Base-by-base conservation (phyloP, 2,888 invertebrate genomes). In the Mythimna loreyi region DNA sequence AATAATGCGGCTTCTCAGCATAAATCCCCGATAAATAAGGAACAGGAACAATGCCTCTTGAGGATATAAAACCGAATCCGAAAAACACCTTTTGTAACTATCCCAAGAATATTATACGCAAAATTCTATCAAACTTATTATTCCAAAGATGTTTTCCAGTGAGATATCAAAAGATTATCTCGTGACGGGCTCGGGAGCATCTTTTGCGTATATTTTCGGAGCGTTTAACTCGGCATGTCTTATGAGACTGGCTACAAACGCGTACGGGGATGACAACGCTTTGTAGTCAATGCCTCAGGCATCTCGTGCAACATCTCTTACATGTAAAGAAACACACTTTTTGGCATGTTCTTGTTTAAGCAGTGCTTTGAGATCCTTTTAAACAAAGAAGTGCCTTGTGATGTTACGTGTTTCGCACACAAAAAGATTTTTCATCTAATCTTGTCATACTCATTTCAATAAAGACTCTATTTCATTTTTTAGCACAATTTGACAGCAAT, bases 131-230 rank as follows among this genome's bases (percentile, higher is more conserved):
- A 79, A 80, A 76, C 43, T 63, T 76, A 67, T 79, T 61, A 61
- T 80, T 75, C 43, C 40, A 40, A 57, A 69, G 53, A 59, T 58
- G 62, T 63, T 67, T 79, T 67, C 49, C 23, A 60, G 43, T 53
- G 49, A 50, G 58, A 68, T 75, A 76, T 70, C 62, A 70, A 80
- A 80, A 80, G 81, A 65, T 78, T 69, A 75, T 70, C 30, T 69
- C 47, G 1, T 43, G 67, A 36, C 50, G 62, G 36, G 58, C 33
- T 56, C 33, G 40, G 43, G 25, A 62, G n/a, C 13, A 64, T 61
- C 75, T 79, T 74, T 77, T 52, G 33, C 61, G 68, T 68, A 50
- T 75, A 65, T 76, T 66, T 75, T 58, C 45, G 45, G 23, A 59
- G 40, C 60, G 55, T 66, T 70, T 66, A 62, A 66, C 76, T 80